Conservation (phyloP, 2,797 vertebrate species). For the Peromyscus nudipes region DNA sequence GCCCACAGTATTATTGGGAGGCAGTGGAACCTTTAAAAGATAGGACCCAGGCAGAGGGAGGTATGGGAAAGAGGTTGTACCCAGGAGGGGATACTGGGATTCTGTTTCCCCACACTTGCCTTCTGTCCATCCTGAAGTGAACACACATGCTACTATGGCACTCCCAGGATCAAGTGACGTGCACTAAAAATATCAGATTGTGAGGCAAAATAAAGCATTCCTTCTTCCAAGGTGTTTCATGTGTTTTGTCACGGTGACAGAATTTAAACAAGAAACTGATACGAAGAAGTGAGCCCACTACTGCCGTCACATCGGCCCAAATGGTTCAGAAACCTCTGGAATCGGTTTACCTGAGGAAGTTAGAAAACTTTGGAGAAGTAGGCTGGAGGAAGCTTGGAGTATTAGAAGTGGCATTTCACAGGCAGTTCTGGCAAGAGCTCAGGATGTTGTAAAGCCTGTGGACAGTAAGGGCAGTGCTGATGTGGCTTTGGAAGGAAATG, state of each 20-base stretch:
- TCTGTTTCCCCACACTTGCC: background rate
- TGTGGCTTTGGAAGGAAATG: background rate
- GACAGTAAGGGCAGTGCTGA: background rate
- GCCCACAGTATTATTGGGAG: background rate
- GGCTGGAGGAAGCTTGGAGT: background rate
- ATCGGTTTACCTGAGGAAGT: background rate
- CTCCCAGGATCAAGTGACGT: accelerated
- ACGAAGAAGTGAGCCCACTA: background rate
- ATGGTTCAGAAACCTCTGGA: background rate
- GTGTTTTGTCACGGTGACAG: background rate
- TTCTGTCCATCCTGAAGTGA: background rate
- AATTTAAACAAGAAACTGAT: background rate
- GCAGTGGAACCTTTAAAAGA: background rate
- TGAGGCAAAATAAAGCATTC: background rate
- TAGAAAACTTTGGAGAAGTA: no score
- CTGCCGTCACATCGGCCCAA: no score
- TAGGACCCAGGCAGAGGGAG: no score
- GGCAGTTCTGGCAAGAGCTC: background rate
- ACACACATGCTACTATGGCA: background rate
- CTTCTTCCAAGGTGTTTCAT: background rate
- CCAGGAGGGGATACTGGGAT: no score
- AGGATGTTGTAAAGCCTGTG: background rate
- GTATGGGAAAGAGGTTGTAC: no score
- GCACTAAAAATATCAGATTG: background rate
- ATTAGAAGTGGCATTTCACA: background rate